Evolutionary conservation across 2,888 invertebrate genomes (phyloP), one percentile per base, ranked within the genome.

Genomic region (Drosophila flavopinicola): DNA sequence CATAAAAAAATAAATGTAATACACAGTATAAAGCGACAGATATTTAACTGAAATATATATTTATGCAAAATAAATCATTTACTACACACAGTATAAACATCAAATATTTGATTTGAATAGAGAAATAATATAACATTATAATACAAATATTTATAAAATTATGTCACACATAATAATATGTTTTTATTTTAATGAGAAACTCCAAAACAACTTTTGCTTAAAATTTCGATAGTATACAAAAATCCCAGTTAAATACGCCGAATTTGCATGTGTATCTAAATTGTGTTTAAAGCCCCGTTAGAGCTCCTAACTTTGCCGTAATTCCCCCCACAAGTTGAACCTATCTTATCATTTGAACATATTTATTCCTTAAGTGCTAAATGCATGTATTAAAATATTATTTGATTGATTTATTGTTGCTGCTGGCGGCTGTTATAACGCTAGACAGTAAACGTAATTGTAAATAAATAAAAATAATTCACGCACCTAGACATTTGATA

Each of bases 341-440:
- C 41, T 58, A 48, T 66, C 61, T 61, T 68, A 66, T 68, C 44
- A 11, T 45, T 41, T 29, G 20, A 3, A 20, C 20, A 0, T 11
- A n/a, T 6, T 20, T 7, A 11, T 38, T 20, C 7, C 11, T 29
- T 39, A 47, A 24, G 0, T 6, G 4, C 39, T 59, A 52, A 56
- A 66, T 58, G 59, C 83, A 64, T 57, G 83, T 17, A 83, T 85
- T 85, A 83, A 85, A 68, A 58, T 51, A 68, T 63, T 47, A 59
- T 56, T 57, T 73, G 69, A 72, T 72, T 82, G 79, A 85, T 79
- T 65, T 49, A 58, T 52, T 29, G 20, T n/a, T n/a, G n/a, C n/a
- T n/a, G n/a, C n/a, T n/a, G 41, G 30, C 9, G 60, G 35, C 41
- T n/a, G n/a, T n/a, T n/a, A n/a, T n/a, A n/a, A 20, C 23, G 49